Conservation (phyloP, 2,888 invertebrate species). For the Caprella mutica region DNA sequence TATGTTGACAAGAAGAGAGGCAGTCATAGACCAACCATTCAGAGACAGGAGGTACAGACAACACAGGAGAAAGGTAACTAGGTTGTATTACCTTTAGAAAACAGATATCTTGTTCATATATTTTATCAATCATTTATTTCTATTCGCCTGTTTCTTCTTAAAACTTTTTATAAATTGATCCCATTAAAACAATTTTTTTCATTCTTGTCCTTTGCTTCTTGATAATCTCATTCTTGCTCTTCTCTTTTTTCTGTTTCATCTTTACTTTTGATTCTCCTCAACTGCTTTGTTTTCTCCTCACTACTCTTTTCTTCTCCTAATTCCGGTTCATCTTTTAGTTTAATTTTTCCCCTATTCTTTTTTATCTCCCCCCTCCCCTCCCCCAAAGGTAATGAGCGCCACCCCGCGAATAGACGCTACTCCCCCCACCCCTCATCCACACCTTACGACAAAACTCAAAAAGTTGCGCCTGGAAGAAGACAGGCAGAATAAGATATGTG, state of each 20-base stretch:
- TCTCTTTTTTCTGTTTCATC: no score
- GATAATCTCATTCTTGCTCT: no score
- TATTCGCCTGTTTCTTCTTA: no score
- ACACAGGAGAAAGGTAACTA: conserved; percentile 53
- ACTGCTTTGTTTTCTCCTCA: not conserved
- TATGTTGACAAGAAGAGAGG: conserved; percentile 60
- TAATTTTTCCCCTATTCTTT: no score
- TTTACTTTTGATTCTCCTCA: not conserved
- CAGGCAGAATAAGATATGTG: conserved; percentile 51
- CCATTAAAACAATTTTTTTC: not conserved
- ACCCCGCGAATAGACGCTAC: conserved; percentile 24
- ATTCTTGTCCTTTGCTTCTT: no score
- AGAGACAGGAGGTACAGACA: conserved; percentile 56
- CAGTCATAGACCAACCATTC: conserved; percentile 59
- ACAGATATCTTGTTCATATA: not conserved
- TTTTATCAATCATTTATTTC: not conserved
- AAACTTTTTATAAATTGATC: not conserved
- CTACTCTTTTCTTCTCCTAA: not conserved
- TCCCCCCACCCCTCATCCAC: conserved; percentile 39
- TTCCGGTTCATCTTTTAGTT: not conserved
- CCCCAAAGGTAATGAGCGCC: conserved; percentile 47
- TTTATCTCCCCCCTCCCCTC: not conserved
- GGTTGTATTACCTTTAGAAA: not conserved
- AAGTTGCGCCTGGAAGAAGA: conserved; percentile 58
- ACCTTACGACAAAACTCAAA: conserved; percentile 57